Percentiles rank a stretch among this genome's conserved stretches.
Conservation (phyloP, 2,888 invertebrate species). For the Xestia c-nigrum region DNA sequence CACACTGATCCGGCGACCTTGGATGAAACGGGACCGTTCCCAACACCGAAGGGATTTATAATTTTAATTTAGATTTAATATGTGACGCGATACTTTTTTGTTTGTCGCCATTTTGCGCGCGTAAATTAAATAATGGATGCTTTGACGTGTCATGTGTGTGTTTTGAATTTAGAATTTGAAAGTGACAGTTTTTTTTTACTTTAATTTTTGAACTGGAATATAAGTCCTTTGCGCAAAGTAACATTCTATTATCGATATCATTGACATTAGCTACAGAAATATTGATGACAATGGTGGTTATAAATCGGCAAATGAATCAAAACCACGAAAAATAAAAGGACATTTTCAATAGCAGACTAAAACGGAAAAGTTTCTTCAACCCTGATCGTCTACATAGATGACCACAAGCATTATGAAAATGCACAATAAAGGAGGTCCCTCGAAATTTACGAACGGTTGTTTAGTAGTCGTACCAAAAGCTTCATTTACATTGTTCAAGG, state of each 20-base stretch:
- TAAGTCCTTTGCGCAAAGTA: background rate
- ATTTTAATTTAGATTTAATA: slow-evolving; percentile 67
- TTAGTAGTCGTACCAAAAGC: slow-evolving; percentile 20
- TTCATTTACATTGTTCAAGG: background rate
- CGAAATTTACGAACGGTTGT: slow-evolving; percentile 16
- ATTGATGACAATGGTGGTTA: background rate
- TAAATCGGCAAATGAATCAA: background rate
- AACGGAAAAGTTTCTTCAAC: background rate
- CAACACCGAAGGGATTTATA: slow-evolving; percentile 66
- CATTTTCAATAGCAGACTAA: background rate
- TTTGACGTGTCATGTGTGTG: slow-evolving; percentile 28
- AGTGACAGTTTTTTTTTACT: slow-evolving; percentile 5
- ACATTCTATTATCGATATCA: background rate
- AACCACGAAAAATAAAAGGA: background rate
- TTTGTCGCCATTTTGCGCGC: slow-evolving; percentile 42
- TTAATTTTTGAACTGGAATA: background rate
- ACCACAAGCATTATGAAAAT: slow-evolving; percentile 25
- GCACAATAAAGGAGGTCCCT: slow-evolving; percentile 35
- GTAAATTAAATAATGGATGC: slow-evolving; percentile 59
- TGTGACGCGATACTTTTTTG: slow-evolving; percentile 57
- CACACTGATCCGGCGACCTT: slow-evolving; percentile 65
- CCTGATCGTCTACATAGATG: background rate
- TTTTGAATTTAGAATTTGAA: slow-evolving; percentile 38
- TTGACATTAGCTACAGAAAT: background rate
- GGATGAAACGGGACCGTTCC: slow-evolving; percentile 56